Base-by-base conservation (phyloP, 1,140 invertebrate genomes). In the Trichogramma pretiosum region DNA sequence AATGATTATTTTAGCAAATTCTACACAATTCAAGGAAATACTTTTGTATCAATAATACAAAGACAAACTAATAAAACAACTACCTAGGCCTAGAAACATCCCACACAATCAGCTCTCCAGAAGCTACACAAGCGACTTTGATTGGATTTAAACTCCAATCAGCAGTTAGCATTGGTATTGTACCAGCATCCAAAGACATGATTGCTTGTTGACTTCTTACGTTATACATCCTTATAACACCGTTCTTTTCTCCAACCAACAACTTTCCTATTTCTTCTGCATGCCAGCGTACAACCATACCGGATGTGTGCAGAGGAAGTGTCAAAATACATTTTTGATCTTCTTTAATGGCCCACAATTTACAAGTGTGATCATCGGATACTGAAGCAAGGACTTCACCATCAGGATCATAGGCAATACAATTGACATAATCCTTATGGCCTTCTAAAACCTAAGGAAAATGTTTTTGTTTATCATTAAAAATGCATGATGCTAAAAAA, bases 351-450 rank as follows among this genome's bases (percentile, higher is more conserved):
- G 65, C 69, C 84, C 84, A 88, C 17, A 89, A 63, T 56, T 78
- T 76, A 60, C 83, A 86, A 0, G 81, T 83, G 33, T 80, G 77
- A 64, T 89, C 86, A 68, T 89, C 85, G 50, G 84, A 83, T 10
- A 80, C 81, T 32, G 83, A 86, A 14, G 82, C 84, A 30, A 89
- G 56, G 43, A 77, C 71, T 26, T 78, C 74, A 18, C 84, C 85
- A 36, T 78, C 77, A 7, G 79, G 77, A 56, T 86, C 82, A 74
- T 79, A 88, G 23, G 76, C 68, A 18, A 87, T 61, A 34, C 74
- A 73, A 64, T 89, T 89, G 0, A 87, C 74, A 59, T 84, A 88
- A 63, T 78, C 78, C 23, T 60, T 78, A 56, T 89, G 86, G 1
- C 79, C 80, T 41, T 71, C 64, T 43, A 84, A 54, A 36, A 76